phyloP scores from a whole-genome alignment of 2,888 invertebrate genomes.

The Lathronympha strigana region DNA sequence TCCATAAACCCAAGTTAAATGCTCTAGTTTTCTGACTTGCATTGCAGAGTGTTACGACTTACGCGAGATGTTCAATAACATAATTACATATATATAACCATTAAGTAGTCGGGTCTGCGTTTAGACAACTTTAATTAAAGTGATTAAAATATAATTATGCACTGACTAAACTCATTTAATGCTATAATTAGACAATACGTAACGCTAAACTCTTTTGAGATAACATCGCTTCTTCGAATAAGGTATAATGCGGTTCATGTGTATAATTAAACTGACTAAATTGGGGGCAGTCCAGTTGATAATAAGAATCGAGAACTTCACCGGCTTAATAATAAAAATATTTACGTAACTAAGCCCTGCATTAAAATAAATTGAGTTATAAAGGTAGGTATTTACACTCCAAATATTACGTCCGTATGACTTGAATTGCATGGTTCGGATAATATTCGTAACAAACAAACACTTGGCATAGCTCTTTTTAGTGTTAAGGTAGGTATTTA shows the following conservation, averaged over 20 bases:
- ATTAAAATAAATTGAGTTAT: not conserved
- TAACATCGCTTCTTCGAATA: constrained; percentile 16
- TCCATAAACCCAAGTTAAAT: too few species aligned
- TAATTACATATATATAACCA: not conserved
- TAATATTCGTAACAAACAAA: not conserved
- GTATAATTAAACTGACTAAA: constrained; percentile 23
- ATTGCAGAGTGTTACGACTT: too few species aligned
- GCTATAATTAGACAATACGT: constrained; percentile 15
- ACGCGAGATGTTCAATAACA: too few species aligned
- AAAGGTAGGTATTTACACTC: too few species aligned
- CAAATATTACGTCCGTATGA: too few species aligned
- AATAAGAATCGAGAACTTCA: constrained; percentile 30
- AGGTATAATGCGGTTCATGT: constrained; percentile 15
- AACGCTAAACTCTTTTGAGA: constrained; percentile 26
- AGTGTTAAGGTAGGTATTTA: not conserved
- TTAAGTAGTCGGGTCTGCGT: not conserved
- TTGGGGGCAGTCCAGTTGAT: constrained; percentile 9
- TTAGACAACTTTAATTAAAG: not conserved
- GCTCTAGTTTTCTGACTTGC: too few species aligned
- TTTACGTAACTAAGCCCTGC: constrained; percentile 4
- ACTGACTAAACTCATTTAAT: not conserved
- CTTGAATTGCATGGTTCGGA: not conserved
- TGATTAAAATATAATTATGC: not conserved
- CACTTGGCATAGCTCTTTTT: not conserved
- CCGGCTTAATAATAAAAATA: not conserved